Conservation (phyloP, 2,797 vertebrate species). For the Erethizon dorsatum region DNA sequence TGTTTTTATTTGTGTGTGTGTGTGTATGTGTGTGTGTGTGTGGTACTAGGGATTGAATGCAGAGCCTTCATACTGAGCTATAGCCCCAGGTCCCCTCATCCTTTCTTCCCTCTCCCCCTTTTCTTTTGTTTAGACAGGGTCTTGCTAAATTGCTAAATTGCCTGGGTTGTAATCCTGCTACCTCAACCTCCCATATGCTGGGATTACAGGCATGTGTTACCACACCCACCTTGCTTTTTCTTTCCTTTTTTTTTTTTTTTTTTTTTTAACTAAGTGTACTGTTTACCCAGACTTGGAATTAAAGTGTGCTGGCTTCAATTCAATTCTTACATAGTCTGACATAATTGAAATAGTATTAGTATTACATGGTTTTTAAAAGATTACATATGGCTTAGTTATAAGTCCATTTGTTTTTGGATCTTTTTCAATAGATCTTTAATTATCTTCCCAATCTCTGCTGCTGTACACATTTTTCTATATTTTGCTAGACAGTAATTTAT, state of each 20-base stretch:
- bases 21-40: background rate
- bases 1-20: background rate
- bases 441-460: background rate
- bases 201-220: background rate
- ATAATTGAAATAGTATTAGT: slow-evolving; percentile 8
- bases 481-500: slow-evolving; percentile 23
- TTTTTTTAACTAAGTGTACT: background rate
- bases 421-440: slow-evolving; percentile 4
- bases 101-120: background rate
- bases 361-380: background rate
- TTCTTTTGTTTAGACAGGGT: background rate
- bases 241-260: too few species aligned
- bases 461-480: background rate
- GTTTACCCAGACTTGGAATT: background rate
- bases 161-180: background rate
- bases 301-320: background rate
- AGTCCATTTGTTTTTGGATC: background rate
- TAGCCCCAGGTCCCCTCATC: background rate
- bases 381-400: background rate
- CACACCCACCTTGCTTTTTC: background rate
- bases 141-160: background rate
- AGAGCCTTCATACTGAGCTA: background rate
- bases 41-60: background rate
- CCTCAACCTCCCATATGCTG: background rate
- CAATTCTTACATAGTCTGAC: background rate